phyloP scores from a whole-genome alignment of 2,888 invertebrate species.

The Sphaerolaimus hirsutus region DNA sequence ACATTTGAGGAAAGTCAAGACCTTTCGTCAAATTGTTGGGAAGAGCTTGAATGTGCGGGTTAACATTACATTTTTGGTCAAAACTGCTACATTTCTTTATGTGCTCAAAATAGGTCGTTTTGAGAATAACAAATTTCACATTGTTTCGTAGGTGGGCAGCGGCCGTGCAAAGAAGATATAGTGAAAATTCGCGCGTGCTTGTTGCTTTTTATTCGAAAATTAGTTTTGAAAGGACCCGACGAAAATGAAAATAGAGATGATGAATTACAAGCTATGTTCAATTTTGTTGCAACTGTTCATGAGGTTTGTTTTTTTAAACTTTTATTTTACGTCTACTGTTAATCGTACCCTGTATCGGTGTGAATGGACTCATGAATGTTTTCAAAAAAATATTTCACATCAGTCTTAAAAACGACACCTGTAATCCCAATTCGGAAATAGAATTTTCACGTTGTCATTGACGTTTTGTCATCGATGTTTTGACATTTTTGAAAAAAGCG shows the following conservation, averaged over 20 bases:
- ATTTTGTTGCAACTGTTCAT: conserved; percentile 87
- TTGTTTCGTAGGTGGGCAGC: conserved; percentile 35
- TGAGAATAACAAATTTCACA: background rate
- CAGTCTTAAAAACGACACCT: too few relatives aligned
- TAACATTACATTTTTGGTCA: background rate
- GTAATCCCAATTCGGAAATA: too few relatives aligned
- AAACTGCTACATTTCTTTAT: too few relatives aligned
- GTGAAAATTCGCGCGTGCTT: conserved; percentile 79
- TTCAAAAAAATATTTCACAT: too few relatives aligned
- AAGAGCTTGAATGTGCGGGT: background rate
- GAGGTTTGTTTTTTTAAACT: conserved; percentile 40
- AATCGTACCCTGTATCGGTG: too few relatives aligned
- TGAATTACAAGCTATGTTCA: conserved; percentile 87
- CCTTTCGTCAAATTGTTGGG: background rate
- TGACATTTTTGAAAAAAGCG: too few relatives aligned
- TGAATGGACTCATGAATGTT: too few relatives aligned
- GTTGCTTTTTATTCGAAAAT: conserved; percentile 52
- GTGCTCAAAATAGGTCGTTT: background rate
- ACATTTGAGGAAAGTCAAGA: too few relatives aligned
- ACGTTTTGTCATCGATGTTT: too few relatives aligned
- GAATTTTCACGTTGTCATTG: too few relatives aligned
- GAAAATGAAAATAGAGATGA: conserved; percentile 92
- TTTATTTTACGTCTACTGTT: too few relatives aligned
- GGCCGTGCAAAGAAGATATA: conserved; percentile 79
- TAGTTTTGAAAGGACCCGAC: conserved; percentile 54